Conservation (phyloP, 92 coral and sea anemone genomes). For the Palythoa caribaeorum region DNA sequence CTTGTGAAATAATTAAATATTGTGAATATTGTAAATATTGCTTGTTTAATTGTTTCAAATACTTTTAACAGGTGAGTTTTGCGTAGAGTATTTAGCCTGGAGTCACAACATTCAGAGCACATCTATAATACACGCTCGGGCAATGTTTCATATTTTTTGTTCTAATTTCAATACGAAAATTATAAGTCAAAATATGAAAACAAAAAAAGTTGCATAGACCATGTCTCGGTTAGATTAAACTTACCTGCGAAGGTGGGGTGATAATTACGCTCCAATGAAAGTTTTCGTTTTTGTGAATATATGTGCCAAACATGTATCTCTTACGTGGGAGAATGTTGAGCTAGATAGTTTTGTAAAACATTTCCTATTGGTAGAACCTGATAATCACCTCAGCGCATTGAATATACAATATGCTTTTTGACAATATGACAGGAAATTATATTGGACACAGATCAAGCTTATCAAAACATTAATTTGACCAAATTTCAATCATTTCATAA, state of each 20-base stretch:
- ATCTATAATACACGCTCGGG: too few relatives aligned
- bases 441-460: slow-evolving; percentile 25
- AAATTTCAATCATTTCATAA: neutral
- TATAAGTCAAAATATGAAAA: neutral
- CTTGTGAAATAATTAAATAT: neutral
- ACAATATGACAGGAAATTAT: slow-evolving; percentile 35
- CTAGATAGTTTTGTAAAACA: neutral
- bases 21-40: neutral
- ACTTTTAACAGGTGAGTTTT: neutral
- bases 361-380: slow-evolving; percentile 18
- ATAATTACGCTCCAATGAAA: neutral
- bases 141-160: too few relatives aligned
- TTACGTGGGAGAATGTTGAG: neutral
- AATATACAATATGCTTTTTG: slow-evolving; percentile 18
- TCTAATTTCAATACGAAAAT: neutral
- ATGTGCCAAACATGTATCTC: neutral
- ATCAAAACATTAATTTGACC: neutral
- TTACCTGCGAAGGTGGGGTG: neutral
- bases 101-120: neutral
- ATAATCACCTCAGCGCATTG: slow-evolving; percentile 15
- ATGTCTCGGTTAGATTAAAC: neutral
- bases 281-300: neutral
- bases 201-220: neutral
- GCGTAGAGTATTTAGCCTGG: neutral
- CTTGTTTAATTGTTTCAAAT: neutral